These are phyloP conservation scores for Lochmaea capreae DNA, from an alignment of 2,888 invertebrate genomes.

Conservation along the genomic window DNA sequence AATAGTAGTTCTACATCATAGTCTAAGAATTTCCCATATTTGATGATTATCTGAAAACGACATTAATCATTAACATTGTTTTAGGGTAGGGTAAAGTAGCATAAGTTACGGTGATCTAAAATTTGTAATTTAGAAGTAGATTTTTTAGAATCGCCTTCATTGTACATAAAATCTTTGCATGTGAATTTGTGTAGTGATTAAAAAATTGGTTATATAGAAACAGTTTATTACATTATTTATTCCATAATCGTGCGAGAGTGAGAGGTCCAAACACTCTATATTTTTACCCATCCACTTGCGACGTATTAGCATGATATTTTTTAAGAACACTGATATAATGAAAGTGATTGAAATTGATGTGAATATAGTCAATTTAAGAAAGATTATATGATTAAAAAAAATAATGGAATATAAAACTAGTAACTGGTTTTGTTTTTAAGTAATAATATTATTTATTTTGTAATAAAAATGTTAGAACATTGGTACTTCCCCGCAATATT, in stretches of 20 bases:
- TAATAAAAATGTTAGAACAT: too few relatives aligned
- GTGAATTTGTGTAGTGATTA: neutral
- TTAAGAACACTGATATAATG: too few relatives aligned
- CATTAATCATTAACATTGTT: neutral
- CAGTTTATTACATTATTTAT: neutral
- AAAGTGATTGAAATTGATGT: too few relatives aligned
- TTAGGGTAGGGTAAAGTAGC: slow-evolving; percentile 2
- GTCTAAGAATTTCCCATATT: neutral
- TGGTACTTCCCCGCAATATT: too few relatives aligned
- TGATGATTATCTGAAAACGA: neutral
- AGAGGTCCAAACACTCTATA: too few relatives aligned
- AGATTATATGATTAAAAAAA: too few relatives aligned
- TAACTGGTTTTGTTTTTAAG: too few relatives aligned
- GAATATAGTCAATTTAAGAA: too few relatives aligned
- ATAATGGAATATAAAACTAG: too few relatives aligned
- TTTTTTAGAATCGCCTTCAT: neutral
- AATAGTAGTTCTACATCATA: slow-evolving; percentile 42
- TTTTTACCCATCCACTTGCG: too few relatives aligned
- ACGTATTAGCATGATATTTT: too few relatives aligned
- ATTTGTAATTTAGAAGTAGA: neutral
- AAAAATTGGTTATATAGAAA: neutral
- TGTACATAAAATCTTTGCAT: slow-evolving; percentile 3
- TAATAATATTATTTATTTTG: too few relatives aligned
- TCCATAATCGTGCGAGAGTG: neutral
- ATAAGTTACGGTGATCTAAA: neutral